Conservation (phyloP, 2,113 vertebrate species). For the Cettia cetti region DNA sequence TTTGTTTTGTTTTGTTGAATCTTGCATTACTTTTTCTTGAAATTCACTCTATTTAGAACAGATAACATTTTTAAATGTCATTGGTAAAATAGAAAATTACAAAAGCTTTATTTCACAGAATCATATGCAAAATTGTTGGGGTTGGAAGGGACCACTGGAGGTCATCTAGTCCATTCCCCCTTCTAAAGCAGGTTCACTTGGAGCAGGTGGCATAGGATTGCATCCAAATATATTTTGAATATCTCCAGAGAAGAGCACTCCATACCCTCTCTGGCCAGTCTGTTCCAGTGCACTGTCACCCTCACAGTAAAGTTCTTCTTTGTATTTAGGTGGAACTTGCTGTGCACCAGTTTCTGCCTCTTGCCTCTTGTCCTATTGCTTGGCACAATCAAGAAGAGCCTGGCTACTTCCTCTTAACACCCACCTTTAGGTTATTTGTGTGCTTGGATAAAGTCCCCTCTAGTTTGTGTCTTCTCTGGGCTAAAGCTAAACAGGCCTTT, state of each 20-base stretch:
- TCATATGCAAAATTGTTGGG: rapidly evolving
- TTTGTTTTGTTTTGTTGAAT: background rate
- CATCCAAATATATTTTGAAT: background rate
- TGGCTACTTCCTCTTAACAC: background rate
- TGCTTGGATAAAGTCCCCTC: background rate
- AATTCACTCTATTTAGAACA: background rate
- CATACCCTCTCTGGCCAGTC: background rate
- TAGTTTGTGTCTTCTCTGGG: background rate
- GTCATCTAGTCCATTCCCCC: background rate
- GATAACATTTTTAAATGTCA: background rate
- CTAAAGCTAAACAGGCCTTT: background rate
- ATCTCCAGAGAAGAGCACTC: background rate
- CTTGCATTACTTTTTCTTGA: background rate
- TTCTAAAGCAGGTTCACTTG: background rate
- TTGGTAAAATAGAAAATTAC: background rate
- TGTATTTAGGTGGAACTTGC: background rate
- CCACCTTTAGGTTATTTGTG: background rate
- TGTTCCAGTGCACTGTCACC: background rate
- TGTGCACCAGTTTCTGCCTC: background rate
- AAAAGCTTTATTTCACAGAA: background rate
- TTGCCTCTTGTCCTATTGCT: background rate
- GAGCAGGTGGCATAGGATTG: background rate
- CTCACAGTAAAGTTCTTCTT: background rate
- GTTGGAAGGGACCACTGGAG: background rate
- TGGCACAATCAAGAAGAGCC: background rate